Evolutionary conservation across 2,888 invertebrate species (phyloP).

Genomic region (Lasioglossum zephyrum): DNA sequence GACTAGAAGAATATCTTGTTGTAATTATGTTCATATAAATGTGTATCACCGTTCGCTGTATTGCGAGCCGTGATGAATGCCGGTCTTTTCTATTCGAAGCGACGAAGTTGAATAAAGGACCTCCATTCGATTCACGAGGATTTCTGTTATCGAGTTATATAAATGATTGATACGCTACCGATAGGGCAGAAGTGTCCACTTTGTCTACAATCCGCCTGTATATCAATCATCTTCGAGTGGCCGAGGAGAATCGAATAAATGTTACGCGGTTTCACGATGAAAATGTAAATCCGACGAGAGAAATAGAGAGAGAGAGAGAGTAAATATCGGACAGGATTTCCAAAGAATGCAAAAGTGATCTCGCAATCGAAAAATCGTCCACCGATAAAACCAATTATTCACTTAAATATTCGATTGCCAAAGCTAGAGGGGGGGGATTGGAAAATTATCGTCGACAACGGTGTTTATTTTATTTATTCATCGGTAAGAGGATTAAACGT

Average conservation of each 20-base stretch:
- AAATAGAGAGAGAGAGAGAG: background rate
- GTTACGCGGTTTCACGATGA: background rate
- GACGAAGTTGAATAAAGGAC: background rate
- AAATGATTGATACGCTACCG: conserved; percentile 47
- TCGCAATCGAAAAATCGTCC: background rate
- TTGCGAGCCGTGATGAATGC: background rate
- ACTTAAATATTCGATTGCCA: background rate
- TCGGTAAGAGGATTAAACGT: background rate
- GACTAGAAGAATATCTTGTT: no score
- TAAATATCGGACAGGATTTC: background rate
- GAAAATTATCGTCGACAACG: background rate
- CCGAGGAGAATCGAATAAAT: conserved; percentile 26
- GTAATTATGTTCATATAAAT: background rate
- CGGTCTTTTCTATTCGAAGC: conserved; percentile 4
- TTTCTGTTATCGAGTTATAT: conserved; percentile 31
- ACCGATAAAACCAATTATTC: background rate
- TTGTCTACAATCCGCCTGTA: conserved; percentile 37
- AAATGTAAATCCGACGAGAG: conserved; percentile 3
- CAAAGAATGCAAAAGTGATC: background rate
- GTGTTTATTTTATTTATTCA: background rate
- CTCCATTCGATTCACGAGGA: conserved; percentile 9
- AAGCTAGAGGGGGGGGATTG: background rate
- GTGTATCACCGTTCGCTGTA: background rate
- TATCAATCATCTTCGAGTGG: conserved; percentile 43
- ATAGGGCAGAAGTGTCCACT: conserved; percentile 41